phyloP scores from a whole-genome alignment of 2,888 invertebrate genomes.

The Xanthostigma xanthostigma region DNA sequence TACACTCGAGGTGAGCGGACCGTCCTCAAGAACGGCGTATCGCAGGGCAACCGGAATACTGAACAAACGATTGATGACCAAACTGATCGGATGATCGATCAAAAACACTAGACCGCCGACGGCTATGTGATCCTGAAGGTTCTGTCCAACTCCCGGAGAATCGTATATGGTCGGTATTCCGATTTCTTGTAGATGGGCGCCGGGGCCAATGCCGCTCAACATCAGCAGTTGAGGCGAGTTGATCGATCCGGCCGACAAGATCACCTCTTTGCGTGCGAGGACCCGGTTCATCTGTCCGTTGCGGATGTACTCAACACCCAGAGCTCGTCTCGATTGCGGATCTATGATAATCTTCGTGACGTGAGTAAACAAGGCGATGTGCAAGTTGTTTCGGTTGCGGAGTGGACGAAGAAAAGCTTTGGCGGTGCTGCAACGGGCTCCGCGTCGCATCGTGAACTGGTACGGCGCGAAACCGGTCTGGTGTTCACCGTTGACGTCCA shows the following conservation, averaged over 20 bases:
- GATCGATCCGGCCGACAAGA: constrained; percentile 78
- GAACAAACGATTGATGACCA: constrained; percentile 66
- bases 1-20: constrained; percentile 73
- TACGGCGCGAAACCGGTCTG: constrained; percentile 79
- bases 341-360: constrained; percentile 56
- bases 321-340: constrained; percentile 50
- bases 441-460: constrained; percentile 79
- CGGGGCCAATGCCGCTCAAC: constrained; percentile 74
- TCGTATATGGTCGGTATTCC: constrained; percentile 58
- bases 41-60: constrained; percentile 70
- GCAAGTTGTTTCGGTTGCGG: constrained; percentile 62
- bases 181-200: constrained; percentile 51
- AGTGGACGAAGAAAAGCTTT: constrained; percentile 76
- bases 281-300: constrained; percentile 44
- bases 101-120: constrained; percentile 70
- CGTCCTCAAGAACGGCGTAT: constrained; percentile 74
- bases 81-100: constrained; percentile 64
- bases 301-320: constrained; percentile 65
- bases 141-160: constrained; percentile 71
- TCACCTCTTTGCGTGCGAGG: constrained; percentile 63
- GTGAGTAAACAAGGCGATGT: constrained; percentile 64
- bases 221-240: constrained; percentile 84
- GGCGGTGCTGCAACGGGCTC: constrained; percentile 66
- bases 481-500: constrained; percentile 72
- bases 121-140: constrained; percentile 82